Conservation (phyloP, 2,113 vertebrate genomes). For the Atlantisia rogersi region DNA sequence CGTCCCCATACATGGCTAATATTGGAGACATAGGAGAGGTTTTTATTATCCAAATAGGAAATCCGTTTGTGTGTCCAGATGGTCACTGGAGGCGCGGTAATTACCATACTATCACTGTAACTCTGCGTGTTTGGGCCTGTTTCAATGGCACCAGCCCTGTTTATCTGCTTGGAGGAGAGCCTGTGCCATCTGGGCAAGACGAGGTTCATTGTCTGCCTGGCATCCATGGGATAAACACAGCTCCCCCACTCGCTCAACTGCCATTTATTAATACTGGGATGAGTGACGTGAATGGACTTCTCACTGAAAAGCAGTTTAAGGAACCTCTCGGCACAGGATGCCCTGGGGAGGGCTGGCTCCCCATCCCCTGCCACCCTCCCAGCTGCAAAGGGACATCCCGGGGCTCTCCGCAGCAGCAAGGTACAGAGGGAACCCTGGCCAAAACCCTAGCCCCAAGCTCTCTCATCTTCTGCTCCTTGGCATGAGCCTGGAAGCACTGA, state of each 20-base stretch:
- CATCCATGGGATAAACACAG: background rate
- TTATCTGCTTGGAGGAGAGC: slow-evolving; percentile 2
- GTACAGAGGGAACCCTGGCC: background rate
- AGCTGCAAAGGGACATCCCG: background rate
- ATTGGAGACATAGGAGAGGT: slow-evolving; percentile 4
- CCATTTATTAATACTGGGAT: background rate
- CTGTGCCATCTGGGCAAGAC: background rate
- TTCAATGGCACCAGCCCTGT: slow-evolving; percentile 31
- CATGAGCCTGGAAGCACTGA: background rate
- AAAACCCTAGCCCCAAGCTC: background rate
- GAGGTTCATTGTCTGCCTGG: slow-evolving; percentile 19
- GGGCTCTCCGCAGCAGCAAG: fast-evolving
- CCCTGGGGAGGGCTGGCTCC: background rate
- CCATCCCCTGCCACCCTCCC: background rate
- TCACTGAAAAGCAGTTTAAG: background rate
- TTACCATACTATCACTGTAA: background rate
- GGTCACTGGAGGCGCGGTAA: slow-evolving; percentile 54
- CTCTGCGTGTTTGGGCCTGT: background rate
- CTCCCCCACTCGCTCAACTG: background rate
- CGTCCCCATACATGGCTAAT: slow-evolving; percentile 1
- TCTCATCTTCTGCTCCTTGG: fast-evolving
- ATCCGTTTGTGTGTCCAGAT: slow-evolving; percentile 49
- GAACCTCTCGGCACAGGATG: background rate
- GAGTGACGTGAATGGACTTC: background rate
- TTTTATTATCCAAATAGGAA: slow-evolving; percentile 34